Base-by-base conservation (phyloP, 2,113 vertebrate species). In the Eurystomus gularis region DNA sequence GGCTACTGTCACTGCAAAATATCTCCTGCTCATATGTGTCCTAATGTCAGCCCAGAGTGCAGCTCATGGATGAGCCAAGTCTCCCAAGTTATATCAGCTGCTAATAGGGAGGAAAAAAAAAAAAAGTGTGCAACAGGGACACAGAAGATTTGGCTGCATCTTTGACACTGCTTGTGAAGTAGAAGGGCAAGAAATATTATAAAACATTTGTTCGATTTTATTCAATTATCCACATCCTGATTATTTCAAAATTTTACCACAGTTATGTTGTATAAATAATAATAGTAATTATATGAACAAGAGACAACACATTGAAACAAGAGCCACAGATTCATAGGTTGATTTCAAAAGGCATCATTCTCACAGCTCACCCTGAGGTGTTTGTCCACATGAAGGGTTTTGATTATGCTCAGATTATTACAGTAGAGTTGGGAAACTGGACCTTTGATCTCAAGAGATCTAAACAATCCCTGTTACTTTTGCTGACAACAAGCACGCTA, bases 381-480 rank as follows among this genome's bases (percentile, higher is more conserved):
- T 88, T 92, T 89, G 95, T 64, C 94, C 88, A 84, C 52, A 40
- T 0, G 10, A 52, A 93, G 83, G 70, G 81, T 69, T 96, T 93
- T 96, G 79, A 88, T 94, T 87, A 88, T 68, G 66, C 55, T 93
- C 8, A 4, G 77, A 79, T 82, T 79, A 65, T 84, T 92, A 86
- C 58, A 90, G 77, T 33, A 79, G 65, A 87, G 61, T 58, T 93
- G 70, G 57, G 92, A 96, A 94, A 92, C n/a, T 11, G 61, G 86
- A 94, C 86, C 86, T 96, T 91, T 96, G 90, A 94, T 92, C 90
- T 96, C 44, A 15, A 89, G 91, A 95, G 88, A 94, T 89, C 95
- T 84, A 86, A 96, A 89, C 86, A 93, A 90, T 89, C 83, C 81
- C 48, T 75, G 72, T 72, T 95, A 88, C 87, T 95, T 92, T 54